Conservation (phyloP, 2,888 invertebrate species). For the Stictocephala bisonia region DNA sequence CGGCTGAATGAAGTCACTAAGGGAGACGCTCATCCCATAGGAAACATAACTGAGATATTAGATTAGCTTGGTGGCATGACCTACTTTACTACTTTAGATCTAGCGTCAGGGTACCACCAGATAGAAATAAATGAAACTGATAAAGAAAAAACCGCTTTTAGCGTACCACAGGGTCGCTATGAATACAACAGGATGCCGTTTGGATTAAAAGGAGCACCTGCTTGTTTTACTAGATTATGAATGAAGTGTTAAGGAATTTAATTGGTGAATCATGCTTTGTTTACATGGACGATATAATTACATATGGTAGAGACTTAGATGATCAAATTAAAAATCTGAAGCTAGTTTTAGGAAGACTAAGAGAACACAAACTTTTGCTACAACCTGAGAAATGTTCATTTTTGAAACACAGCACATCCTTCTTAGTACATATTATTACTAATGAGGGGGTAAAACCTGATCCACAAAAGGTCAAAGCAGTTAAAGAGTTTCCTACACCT, state of each 20-base stretch:
- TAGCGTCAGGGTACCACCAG: no score
- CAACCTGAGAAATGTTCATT: not conserved
- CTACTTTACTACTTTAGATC: no score
- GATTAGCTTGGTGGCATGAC: no score
- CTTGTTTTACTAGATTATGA: constrained; percentile 60
- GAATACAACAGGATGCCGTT: constrained; percentile 60
- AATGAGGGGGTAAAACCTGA: not conserved
- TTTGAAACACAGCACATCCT: not conserved
- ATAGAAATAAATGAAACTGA: constrained; percentile 59
- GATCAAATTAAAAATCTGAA: not conserved
- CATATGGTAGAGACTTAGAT: not conserved
- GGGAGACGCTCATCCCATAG: no score
- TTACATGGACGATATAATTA: constrained; percentile 35
- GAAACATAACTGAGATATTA: no score
- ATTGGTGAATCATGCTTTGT: constrained; percentile 44
- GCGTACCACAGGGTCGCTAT: constrained; percentile 59
- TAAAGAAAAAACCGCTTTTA: constrained; percentile 61
- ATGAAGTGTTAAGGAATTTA: constrained; percentile 56
- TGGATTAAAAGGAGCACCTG: constrained; percentile 59
- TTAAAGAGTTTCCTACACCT: constrained; percentile 12
- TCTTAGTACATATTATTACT: not conserved
- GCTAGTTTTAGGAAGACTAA: constrained; percentile 24
- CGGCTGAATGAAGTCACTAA: no score
- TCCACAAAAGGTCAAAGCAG: not conserved
- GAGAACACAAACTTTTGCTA: not conserved